A percentile compares a stretch with the other conserved stretches of the same genome.
Conservation (phyloP, 2,113 vertebrate species). For the Hipposideros armiger region DNA sequence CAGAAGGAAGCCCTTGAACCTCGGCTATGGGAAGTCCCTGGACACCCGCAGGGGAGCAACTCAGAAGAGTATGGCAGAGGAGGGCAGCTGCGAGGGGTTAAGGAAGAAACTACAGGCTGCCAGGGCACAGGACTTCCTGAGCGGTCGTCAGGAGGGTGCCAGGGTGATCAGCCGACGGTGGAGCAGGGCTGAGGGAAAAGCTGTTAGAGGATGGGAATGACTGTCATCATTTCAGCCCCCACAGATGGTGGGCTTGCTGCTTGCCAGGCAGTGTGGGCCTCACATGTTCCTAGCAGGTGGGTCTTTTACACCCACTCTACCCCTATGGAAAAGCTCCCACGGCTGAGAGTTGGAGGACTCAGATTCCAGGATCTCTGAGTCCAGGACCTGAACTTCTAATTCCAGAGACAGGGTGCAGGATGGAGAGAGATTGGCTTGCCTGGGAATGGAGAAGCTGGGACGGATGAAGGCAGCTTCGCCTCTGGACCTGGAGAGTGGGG, state of each 20-base stretch:
- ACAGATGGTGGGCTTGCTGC: not conserved
- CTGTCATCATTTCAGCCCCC: slow-evolving; percentile 24
- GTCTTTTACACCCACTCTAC: slow-evolving; percentile 45
- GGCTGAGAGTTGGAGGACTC: not conserved
- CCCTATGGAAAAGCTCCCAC: slow-evolving; percentile 25
- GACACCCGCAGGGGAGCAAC: not conserved
- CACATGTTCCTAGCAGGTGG: not conserved
- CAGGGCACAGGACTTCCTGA: not conserved
- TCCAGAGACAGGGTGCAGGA: not conserved
- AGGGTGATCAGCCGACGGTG: slow-evolving; percentile 41
- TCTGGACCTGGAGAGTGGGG: not conserved
- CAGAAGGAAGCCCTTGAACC: not conserved
- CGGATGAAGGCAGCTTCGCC: not conserved
- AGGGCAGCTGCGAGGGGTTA: not conserved
- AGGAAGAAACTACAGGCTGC: slow-evolving; percentile 26
- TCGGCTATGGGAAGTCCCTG: not conserved
- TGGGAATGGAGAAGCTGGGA: not conserved
- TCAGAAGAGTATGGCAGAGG: not conserved
- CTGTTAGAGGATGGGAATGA: not conserved
- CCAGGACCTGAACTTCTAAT: slow-evolving; percentile 49
- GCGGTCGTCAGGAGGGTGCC: not conserved
- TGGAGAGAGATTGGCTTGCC: not conserved
- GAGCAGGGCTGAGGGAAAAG: slow-evolving; percentile 6
- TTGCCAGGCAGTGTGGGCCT: not conserved
- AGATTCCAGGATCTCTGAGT: slow-evolving; percentile 27